A percentile compares a stretch with the other conserved stretches of the same genome.
phyloP scores from a whole-genome alignment of 2,888 invertebrate species.

The Alsophila aescularia region DNA sequence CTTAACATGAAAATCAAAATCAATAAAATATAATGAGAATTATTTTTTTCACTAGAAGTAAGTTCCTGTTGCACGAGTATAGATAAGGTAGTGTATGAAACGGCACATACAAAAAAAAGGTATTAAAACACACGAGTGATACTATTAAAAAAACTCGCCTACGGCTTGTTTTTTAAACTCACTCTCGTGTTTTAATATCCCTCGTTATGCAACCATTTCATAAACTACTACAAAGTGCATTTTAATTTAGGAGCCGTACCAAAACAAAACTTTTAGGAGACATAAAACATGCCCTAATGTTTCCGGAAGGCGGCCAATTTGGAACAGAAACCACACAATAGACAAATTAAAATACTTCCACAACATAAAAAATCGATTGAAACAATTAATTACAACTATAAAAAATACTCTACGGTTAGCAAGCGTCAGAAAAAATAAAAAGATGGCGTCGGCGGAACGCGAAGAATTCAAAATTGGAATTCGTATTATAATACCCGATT shows the following conservation, averaged over 20 bases:
- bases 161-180: no score
- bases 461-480: slow-evolving; percentile 65
- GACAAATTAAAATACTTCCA: slow-evolving; percentile 30
- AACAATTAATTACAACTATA: slow-evolving; percentile 33
- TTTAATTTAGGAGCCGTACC: not conserved
- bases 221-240: no score
- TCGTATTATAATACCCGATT: slow-evolving; percentile 56
- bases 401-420: slow-evolving; percentile 35
- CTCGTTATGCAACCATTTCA: no score
- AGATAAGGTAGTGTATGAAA: no score
- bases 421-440: slow-evolving; percentile 42
- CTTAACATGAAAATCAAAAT: no score
- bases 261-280: not conserved
- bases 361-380: slow-evolving; percentile 28
- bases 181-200: no score
- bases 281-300: slow-evolving; percentile 7
- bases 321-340: slow-evolving; percentile 22
- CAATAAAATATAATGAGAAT: no score
- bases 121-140: no score
- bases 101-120: no score
- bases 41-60: no score
- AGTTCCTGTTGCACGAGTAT: no score
- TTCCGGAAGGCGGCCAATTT: slow-evolving; percentile 18
- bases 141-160: no score
- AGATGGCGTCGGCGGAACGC: slow-evolving; percentile 61